phyloP scores from a whole-genome alignment of 2,888 invertebrate species.

The Dromius quadrimaculatus region DNA sequence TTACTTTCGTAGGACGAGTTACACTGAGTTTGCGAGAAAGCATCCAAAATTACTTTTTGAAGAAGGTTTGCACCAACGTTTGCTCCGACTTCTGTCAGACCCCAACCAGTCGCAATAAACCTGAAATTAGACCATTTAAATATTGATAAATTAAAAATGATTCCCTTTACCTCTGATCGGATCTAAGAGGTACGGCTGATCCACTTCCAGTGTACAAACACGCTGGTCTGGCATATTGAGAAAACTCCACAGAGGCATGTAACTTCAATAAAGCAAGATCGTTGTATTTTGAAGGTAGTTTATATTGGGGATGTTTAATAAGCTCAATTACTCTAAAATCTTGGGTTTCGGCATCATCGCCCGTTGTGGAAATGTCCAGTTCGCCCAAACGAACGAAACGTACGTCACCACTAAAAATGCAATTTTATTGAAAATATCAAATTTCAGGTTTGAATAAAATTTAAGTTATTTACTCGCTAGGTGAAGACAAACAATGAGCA shows the following conservation, averaged over 20 bases:
- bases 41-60: slow-evolving; percentile 62
- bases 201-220: slow-evolving; percentile 64
- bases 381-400: slow-evolving; percentile 64
- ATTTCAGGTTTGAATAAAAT: neutral
- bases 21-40: slow-evolving; percentile 57
- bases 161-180: neutral
- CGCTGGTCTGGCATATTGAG: slow-evolving; percentile 63
- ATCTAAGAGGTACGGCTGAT: too few species aligned
- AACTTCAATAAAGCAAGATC: slow-evolving; percentile 66
- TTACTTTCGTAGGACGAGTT: slow-evolving; percentile 51
- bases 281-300: slow-evolving; percentile 61
- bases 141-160: neutral
- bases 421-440: neutral
- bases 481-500: slow-evolving; percentile 70
- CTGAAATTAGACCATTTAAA: neutral
- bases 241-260: slow-evolving; percentile 59
- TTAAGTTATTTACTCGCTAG: slow-evolving; percentile 47
- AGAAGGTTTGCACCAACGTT: slow-evolving; percentile 60
- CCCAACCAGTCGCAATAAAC: slow-evolving; percentile 62
- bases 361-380: slow-evolving; percentile 60
- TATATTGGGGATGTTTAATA: slow-evolving; percentile 63
- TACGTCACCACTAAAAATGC: slow-evolving; percentile 55
- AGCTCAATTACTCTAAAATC: slow-evolving; percentile 56
- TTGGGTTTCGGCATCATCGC: slow-evolving; percentile 62
- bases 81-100: slow-evolving; percentile 57